A percentile compares a stretch with the other conserved stretches of the same genome.
Evolutionary conservation across 2,113 vertebrate species (phyloP).

Genomic region (Scytalopus superciliaris): DNA sequence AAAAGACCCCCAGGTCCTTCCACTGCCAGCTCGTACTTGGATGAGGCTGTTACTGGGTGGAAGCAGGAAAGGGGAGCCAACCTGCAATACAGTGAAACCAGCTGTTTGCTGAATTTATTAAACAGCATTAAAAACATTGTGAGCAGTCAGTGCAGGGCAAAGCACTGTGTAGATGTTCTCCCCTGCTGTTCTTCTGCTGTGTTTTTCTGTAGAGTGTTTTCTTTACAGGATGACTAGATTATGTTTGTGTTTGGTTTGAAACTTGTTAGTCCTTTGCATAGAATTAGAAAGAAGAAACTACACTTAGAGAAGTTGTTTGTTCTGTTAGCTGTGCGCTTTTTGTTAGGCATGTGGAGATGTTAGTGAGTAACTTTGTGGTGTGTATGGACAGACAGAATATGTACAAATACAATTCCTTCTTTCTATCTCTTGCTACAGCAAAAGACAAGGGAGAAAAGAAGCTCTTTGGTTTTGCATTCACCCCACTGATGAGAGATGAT

Average conservation of each 20-base stretch:
- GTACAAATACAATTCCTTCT: background rate
- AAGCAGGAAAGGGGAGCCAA: background rate
- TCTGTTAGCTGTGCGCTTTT: background rate
- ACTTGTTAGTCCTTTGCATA: background rate
- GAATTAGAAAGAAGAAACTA: background rate
- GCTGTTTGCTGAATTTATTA: background rate
- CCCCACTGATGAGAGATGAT: constrained; percentile 95
- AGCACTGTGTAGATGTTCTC: background rate
- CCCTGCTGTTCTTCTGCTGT: background rate
- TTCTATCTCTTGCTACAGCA: constrained; percentile 73
- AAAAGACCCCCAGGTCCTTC: background rate
- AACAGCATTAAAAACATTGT: rapidly evolving
- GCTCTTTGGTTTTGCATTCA: constrained; percentile 95
- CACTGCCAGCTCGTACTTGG: background rate
- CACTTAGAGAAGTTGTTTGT: background rate
- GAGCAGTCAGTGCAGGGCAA: background rate
- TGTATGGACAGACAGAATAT: background rate
- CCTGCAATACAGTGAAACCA: background rate
- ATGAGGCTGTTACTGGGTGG: background rate
- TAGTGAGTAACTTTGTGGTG: background rate
- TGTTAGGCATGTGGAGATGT: background rate
- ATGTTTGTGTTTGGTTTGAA: background rate
- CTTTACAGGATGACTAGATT: background rate
- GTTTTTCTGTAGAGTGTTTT: background rate
- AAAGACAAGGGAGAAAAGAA: constrained; percentile 98